Base-by-base conservation (phyloP, 2,797 vertebrate species). In the Enteromius treurensis region DNA sequence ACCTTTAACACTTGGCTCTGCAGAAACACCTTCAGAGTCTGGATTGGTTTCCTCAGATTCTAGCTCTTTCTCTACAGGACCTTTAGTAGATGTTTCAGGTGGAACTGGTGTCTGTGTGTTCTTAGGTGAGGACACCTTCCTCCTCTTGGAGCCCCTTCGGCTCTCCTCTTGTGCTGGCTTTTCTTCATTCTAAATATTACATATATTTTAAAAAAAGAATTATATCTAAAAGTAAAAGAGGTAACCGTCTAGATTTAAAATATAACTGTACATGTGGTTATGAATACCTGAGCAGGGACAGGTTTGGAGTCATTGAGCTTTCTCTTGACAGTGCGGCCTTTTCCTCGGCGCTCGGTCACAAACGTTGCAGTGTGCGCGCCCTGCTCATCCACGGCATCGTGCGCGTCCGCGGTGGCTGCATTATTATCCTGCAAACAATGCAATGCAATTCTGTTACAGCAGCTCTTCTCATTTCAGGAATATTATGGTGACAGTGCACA, bases 321-420 rank as follows among this genome's bases (percentile, higher is more conserved):
- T 55, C 92, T 93, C 86, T 92, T 92, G 40, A 75, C 88, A 80
- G 86, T 84, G 65, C 89, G 79, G 34, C 79, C 84, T 85, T 90
- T 95, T 40, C 92, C 92, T 71, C 85, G 51, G 2, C 71, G 93
- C 86, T 93, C 95, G 80, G 95, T 96, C 81, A 95, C 88, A 86
- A 91, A 94, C 55, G 81, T 84, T n/a, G 65, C 1, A 4, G 4
- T 67, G 8, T 34, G 60, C 42, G 73, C 76, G 0, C 78, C 73
- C 40, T 80, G 81, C 9, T 37, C 13, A 1, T 88, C 75, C 7
- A 21, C 80, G 6, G 15, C 9, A 34, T 32, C 26, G 26, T 81
- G 77, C 6, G 42, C 8, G 1, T 88, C 70, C 5, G 17, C 77
- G 9, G 17, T 49, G 11, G 42, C 1, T 14, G 9, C 81, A 15